Conservation (phyloP, 1,140 invertebrate species). For the Gryon sp. region DNA sequence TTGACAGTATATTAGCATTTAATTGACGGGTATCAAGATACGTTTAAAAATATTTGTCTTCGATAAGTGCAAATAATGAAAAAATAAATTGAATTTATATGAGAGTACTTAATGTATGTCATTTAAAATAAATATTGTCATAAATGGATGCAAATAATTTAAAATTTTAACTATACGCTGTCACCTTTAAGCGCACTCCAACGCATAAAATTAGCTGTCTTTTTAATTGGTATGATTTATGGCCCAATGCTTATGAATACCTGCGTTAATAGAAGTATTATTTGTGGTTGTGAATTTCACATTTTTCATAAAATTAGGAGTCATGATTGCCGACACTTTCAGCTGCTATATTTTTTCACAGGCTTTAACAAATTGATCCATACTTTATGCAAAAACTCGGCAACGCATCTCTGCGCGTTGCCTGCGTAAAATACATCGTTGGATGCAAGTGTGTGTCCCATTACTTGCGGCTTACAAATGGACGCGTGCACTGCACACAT, state of each 20-base stretch:
- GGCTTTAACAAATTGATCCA: constrained; percentile 73
- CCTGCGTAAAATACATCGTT: constrained; percentile 68
- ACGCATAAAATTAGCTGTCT: background rate
- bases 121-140: too few species aligned
- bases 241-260: constrained; percentile 17
- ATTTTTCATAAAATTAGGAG: constrained; percentile 36
- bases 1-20: too few species aligned
- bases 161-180: too few species aligned
- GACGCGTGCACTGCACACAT: constrained; percentile 69
- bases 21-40: too few species aligned
- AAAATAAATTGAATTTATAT: too few species aligned
- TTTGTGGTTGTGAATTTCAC: constrained; percentile 23
- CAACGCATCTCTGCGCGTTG: constrained; percentile 48
- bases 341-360: constrained; percentile 64
- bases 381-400: constrained; percentile 70
- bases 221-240: constrained; percentile 12
- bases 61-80: too few species aligned
- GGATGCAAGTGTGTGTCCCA: constrained; percentile 67
- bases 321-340: constrained; percentile 55
- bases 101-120: too few species aligned
- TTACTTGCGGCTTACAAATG: constrained; percentile 71
- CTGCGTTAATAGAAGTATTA: constrained; percentile 31
- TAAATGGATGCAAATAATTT: too few species aligned
- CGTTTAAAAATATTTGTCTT: too few species aligned
- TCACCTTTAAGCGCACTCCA: background rate